Conservation (phyloP, 2,888 invertebrate species). For the Acleris literana region DNA sequence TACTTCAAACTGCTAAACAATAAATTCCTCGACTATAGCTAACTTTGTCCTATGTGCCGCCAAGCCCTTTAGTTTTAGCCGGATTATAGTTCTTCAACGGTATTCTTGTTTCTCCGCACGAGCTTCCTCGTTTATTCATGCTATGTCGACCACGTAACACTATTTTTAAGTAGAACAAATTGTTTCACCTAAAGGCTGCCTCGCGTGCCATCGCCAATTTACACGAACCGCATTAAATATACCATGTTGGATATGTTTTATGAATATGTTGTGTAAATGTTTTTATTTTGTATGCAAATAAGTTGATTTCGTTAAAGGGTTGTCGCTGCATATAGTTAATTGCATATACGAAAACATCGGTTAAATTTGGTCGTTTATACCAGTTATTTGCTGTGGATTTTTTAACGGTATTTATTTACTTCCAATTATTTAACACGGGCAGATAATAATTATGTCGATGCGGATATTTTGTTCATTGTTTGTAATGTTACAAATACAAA, state of each 20-base stretch:
- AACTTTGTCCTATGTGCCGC: no score
- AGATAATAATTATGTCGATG: no score
- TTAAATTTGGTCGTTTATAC: no score
- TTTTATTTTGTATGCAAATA: constrained; percentile 31
- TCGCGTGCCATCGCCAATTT: constrained; percentile 57
- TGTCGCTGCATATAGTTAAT: constrained; percentile 7
- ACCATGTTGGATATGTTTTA: constrained; percentile 48
- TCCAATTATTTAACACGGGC: no score
- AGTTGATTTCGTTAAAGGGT: constrained; percentile 3
- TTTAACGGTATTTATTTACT: no score
- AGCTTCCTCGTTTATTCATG: constrained; percentile 38
- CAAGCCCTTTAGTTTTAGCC: no score
- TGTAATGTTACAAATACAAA: no score
- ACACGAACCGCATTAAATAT: constrained; percentile 54
- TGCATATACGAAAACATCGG: background rate
- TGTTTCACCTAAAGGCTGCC: constrained; percentile 49
- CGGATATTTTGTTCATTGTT: no score
- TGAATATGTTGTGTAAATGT: constrained; percentile 43
- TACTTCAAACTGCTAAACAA: no score
- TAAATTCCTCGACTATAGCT: no score
- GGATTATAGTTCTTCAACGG: no score
- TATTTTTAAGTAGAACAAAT: constrained; percentile 60
- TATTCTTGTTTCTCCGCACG: constrained; percentile 4
- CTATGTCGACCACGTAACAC: constrained; percentile 52
- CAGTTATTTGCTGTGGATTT: no score